Evolutionary conservation across 1,140 invertebrate species (phyloP), one percentile per base, ranked within the genome.

Genomic region (Hylaeus anthracinus): DNA sequence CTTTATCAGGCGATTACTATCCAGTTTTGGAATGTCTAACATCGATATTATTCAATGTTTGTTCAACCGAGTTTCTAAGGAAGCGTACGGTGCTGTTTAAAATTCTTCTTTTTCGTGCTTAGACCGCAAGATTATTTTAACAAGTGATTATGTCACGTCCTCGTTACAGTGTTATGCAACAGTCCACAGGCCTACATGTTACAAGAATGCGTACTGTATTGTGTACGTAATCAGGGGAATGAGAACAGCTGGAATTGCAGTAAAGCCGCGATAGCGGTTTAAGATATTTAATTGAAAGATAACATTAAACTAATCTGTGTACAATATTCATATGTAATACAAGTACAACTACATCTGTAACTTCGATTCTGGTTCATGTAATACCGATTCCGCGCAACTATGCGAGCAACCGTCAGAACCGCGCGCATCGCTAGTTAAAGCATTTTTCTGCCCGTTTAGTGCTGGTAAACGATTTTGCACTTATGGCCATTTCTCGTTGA

Each of bases 161-260:
- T 61, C 77, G 77, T 81, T 81, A 63, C 64, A 8, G 1, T 48
- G 66, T 87, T 86, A 66, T 14, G 45, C 67, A 86, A 87, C 63
- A 78, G 78, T 74, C 78, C 77, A 85, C 83, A 85, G 65, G 26
- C 26, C 26, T 26, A 26, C 26, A 26, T 14, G 65, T 66, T 37
- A 45, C 43, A 55, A 65, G 51, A 56, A 64, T 14, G 58, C 55
- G n/a, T 41, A 60, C 26, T 48, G 12, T 73, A 66, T 43, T 64
- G 45, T 65, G 69, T 26, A 65, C 53, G 48, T 51, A 72, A 72
- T 58, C 56, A 14, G 14, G 60, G 26, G 71, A 73, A 72, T 63
- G 39, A 39, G 41, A 56, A 61, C 67, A 51, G 3, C 48, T 66
- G n/a, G 10, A 64, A 56, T 64, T 64, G 26, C 15, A 58, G 5